Percentiles rank a stretch among this genome's conserved stretches.
phyloP scores from a whole-genome alignment of 2,797 vertebrate genomes.

The Pteronotus mesoamericanus region DNA sequence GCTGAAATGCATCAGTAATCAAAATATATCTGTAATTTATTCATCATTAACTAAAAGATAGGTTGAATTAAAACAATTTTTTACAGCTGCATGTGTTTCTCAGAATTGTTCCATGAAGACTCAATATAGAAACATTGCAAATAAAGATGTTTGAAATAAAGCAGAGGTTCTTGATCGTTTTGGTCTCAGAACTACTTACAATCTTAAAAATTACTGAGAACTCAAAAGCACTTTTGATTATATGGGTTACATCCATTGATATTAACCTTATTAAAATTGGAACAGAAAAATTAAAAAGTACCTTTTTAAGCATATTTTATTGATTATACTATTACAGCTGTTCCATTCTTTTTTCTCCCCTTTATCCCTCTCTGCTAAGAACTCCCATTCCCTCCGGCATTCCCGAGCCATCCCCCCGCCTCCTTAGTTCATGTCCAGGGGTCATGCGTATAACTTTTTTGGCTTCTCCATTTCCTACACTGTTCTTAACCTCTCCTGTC shows the following conservation, averaged over 20 bases:
- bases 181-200: background rate
- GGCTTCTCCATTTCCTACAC: no score
- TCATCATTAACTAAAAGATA: background rate
- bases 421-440: no score
- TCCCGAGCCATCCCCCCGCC: no score
- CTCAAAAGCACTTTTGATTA: background rate
- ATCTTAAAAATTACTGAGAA: background rate
- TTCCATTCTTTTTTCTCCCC: no score
- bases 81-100: background rate
- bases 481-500: no score
- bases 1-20: background rate
- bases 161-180: background rate
- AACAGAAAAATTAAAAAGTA: background rate
- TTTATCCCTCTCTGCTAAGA: no score
- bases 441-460: no score
- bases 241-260: background rate
- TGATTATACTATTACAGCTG: no score
- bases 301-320: background rate
- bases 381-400: no score
- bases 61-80: background rate
- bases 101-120: background rate
- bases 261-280: background rate
- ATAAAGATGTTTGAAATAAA: background rate
- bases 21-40: background rate
- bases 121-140: background rate